Evolutionary conservation across 2,888 invertebrate genomes (phyloP), one percentile per base, ranked within the genome.

Genomic region (Nesidiocoris tenuis): DNA sequence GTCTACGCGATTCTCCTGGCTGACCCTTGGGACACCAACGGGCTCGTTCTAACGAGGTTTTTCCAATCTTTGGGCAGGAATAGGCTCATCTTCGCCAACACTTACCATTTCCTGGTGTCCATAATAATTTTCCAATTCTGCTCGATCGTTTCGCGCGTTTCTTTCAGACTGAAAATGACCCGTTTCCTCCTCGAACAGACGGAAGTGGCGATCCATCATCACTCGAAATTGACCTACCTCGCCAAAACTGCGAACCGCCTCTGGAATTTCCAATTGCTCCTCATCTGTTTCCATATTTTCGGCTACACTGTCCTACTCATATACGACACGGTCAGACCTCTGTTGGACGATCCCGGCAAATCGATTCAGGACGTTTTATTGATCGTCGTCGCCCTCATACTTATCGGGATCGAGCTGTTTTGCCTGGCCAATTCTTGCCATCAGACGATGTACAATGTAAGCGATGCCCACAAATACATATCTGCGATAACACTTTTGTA

Each of bases 231-330:
- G 21, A 63, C 23, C 5, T 63, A 63, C 23, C 63, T 63, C 19
- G 63, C 63, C 2, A 63, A 63, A 22, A 19, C 19, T 2, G 23
- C 63, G 19, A 63, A 63, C 63, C 63, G 63, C 23, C 23, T 63
- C 3, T 63, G 63, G 63, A 63, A 63, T 22, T 22, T 63, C 5
- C 63, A 63, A 16, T 22, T 63, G 63, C 23, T 63, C 21, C 63
- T 63, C 63, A 22, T 63, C 63, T 63, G 63, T n/a, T 63, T 63
- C 63, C 63, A 63, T 22, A 63, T 63, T 18, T 63, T 63, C 23
- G 63, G 63, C 5, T 63, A 63, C 63, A 21, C 21, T 22, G 63
- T 63, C 9, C 63, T 63, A 2, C 22, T 63, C 1, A 19, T 63
- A 7, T 63, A 19, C 23, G 63, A 63, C 63, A 22, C 19, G 5